These are phyloP conservation scores for Coranthus polyacanthus DNA, from an alignment of 2,797 vertebrate genomes.

Conservation along the genomic window DNA sequence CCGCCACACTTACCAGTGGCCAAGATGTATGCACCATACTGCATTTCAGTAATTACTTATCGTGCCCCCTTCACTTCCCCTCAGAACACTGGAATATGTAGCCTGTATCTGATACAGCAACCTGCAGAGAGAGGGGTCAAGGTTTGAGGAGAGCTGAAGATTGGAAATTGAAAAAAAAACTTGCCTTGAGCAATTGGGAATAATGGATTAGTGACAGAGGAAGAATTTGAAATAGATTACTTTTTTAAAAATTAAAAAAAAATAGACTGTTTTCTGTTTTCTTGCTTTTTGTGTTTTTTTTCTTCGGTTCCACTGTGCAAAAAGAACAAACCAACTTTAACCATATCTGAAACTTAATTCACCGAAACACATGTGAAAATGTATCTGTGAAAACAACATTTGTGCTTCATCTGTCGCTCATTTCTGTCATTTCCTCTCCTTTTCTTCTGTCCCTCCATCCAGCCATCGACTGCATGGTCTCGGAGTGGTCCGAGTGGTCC, in stretches of 20 bases:
- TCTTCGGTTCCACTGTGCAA: too few relatives aligned
- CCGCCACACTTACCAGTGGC: conserved; percentile 5
- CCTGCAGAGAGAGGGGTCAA: conserved; percentile 4
- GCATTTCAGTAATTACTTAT: conserved; percentile 35
- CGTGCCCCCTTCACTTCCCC: conserved; percentile 15
- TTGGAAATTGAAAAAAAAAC: too few relatives aligned
- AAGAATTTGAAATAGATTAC: conserved; percentile 3
- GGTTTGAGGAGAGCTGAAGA: neutral
- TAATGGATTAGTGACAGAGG: conserved; percentile 8
- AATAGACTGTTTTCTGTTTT: neutral
- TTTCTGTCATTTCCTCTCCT: neutral
- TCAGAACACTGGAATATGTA: conserved; percentile 7
- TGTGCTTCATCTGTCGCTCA: neutral
- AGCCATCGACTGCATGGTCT: conserved; percentile 95
- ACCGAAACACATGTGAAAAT: too few relatives aligned
- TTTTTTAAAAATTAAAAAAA: neutral
- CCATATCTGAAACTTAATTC: too few relatives aligned
- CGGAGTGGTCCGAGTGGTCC: conserved; percentile 96
- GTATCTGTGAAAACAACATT: too few relatives aligned
- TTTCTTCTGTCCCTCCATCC: neutral
- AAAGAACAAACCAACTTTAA: too few relatives aligned
- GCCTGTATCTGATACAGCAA: conserved; percentile 14
- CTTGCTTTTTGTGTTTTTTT: too few relatives aligned
- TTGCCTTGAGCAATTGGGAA: conserved; percentile 10
- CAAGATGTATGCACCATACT: conserved; percentile 29